Evolutionary conservation across 2,888 invertebrate species (phyloP).

Genomic region (Apamea sordens): DNA sequence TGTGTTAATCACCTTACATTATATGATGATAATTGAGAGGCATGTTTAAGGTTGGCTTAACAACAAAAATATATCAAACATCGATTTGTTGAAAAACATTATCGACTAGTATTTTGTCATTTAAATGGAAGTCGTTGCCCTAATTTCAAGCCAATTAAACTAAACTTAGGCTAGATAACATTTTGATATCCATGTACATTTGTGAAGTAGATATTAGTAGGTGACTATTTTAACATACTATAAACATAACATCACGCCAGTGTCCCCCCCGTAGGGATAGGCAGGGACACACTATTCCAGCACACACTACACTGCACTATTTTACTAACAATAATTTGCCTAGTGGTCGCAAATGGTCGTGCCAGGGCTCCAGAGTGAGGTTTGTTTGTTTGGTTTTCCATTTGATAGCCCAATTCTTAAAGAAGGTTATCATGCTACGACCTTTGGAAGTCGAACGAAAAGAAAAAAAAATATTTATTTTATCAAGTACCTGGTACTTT

Average conservation of each 20-base stretch:
- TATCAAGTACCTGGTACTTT: too few species aligned
- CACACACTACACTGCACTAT: not conserved
- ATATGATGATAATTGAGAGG: not conserved
- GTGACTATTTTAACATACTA: not conserved
- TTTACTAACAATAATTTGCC: not conserved
- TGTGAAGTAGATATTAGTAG: not conserved
- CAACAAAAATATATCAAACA: constrained; percentile 3
- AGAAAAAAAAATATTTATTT: too few species aligned
- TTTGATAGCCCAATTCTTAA: too few species aligned
- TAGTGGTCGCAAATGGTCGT: not conserved
- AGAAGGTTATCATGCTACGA: too few species aligned
- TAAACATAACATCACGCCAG: too few species aligned
- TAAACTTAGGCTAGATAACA: constrained; percentile 43
- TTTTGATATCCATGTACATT: not conserved
- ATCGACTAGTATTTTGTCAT: constrained; percentile 3
- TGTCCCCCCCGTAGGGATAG: too few species aligned
- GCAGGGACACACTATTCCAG: too few species aligned
- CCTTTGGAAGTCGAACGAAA: too few species aligned
- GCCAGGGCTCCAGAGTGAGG: not conserved
- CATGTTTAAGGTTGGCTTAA: not conserved
- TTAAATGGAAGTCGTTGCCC: constrained; percentile 36
- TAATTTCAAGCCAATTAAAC: constrained; percentile 45
- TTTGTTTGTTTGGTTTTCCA: too few species aligned
- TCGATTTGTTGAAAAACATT: constrained; percentile 3
- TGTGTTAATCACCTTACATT: not conserved